Evolutionary conservation across 1,140 invertebrate species (phyloP).

Genomic region (Ips nitidus): DNA sequence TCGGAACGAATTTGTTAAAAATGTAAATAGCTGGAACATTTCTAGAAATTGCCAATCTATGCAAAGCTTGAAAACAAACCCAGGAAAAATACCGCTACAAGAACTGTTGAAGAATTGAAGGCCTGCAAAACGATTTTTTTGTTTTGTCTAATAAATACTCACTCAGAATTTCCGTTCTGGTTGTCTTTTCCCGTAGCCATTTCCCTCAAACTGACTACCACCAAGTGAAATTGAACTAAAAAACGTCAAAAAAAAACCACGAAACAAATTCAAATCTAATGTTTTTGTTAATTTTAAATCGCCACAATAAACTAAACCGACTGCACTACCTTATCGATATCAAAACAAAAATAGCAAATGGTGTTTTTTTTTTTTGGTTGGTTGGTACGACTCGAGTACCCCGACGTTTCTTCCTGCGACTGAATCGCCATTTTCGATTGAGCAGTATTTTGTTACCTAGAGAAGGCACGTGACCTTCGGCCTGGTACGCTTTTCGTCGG

Average conservation of each 20-base stretch:
- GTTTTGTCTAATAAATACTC: neutral
- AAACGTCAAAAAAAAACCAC: too few species aligned
- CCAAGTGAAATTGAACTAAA: too few species aligned
- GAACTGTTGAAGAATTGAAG: too few species aligned
- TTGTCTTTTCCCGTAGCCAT: conserved; percentile 1
- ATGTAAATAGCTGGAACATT: too few species aligned
- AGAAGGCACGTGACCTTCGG: conserved; percentile 16
- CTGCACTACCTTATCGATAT: neutral
- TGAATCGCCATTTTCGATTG: conserved; percentile 22
- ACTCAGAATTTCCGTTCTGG: conserved; percentile 1
- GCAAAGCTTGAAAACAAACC: too few species aligned
- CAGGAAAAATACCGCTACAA: too few species aligned
- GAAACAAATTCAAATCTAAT: too few species aligned
- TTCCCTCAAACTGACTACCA: neutral
- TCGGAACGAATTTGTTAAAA: too few species aligned
- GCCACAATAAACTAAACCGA: neutral
- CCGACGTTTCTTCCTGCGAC: conserved; percentile 19
- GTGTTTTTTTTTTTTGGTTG: conserved; percentile 2
- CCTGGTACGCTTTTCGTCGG: conserved; percentile 16
- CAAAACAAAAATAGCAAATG: conserved; percentile 5
- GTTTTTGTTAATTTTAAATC: neutral
- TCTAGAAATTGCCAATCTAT: too few species aligned
- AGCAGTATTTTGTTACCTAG: conserved; percentile 22
- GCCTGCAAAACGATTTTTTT: too few species aligned
- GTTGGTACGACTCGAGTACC: conserved; percentile 6